Evolutionary conservation across 1,140 invertebrate genomes (phyloP), one percentile per base, ranked within the genome.

Genomic region (Solen grandis): DNA sequence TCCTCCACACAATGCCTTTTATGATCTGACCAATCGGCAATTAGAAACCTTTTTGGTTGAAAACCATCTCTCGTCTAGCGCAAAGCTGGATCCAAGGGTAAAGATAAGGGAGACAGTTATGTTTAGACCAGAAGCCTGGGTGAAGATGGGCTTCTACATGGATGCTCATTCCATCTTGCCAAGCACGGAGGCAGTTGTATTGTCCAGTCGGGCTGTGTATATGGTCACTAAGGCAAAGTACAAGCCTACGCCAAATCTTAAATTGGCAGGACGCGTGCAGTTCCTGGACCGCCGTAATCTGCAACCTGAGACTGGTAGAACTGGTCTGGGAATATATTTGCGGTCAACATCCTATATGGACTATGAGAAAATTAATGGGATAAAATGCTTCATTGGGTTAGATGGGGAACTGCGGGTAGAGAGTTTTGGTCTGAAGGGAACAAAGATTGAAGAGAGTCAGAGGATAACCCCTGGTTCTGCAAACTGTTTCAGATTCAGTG

Each of bases 71-170:
- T 81, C 82, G 22, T 89, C 88, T 8, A 72, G 82, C 76, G 74
- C 86, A 10, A 86, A 88, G 27, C 41, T 90, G 0, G 81, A 85
- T 72, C 76, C 84, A 13, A 73, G 84, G 14, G 89, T 89, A 8
- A 36, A 77, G 16, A 77, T 84, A 66, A 83, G 89, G 60, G 87
- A 90, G 16, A 81, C 85, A 41, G 82, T 87, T 13, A 76, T 88
- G 38, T 90, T 90, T 54, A 81, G 83, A 54, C 89, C 87, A 19
- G 82, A 86, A 55, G 88, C 84, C 10, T 90, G 89, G 89, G 73
- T 89, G 8, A 90, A 90, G 63, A 90, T 90, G 88, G 89, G 89
- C 33, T 85, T 90, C 41, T 84, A 89, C 70, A 86, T 85, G 25
- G 87, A 90, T 57, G 80, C 87, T 35, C 85, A 89, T 59, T 90